These are phyloP conservation scores for Anagyrus pseudococci DNA, from an alignment of 2,888 invertebrate genomes.

Conservation along the genomic window DNA sequence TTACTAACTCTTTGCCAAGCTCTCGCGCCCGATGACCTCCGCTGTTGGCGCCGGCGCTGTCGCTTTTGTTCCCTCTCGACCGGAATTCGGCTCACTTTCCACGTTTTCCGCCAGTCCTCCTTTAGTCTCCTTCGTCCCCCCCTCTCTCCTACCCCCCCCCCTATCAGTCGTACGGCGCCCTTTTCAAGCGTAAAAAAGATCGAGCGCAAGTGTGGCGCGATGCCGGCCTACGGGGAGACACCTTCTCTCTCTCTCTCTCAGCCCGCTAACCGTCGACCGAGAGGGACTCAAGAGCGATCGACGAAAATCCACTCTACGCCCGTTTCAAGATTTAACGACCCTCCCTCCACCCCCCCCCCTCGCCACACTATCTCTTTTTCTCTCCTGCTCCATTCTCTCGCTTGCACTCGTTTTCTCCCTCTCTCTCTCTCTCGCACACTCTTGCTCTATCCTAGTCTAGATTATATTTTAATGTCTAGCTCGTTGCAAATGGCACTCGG, in stretches of 20 bases:
- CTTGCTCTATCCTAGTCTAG: no score
- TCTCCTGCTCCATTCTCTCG: background rate
- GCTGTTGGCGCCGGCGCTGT: background rate
- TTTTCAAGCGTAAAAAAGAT: no score
- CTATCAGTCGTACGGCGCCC: no score
- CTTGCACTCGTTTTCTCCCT: background rate
- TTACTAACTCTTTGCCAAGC: background rate
- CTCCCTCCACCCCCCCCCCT: background rate
- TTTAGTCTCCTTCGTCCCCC: background rate
- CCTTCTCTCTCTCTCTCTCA: background rate
- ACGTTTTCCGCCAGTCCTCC: constrained; percentile 19
- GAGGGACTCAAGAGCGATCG: constrained; percentile 23
- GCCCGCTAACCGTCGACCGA: constrained; percentile 13
- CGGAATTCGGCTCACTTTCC: constrained; percentile 38
- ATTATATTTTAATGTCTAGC: no score
- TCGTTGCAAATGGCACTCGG: constrained; percentile 23
- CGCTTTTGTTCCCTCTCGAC: constrained; percentile 35
- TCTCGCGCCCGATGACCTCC: constrained; percentile 30
- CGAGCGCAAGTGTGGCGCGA: no score
- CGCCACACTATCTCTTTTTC: background rate
- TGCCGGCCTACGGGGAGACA: no score
- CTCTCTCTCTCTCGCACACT: no score
- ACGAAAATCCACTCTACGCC: constrained; percentile 30
- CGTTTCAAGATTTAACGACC: constrained; percentile 34
- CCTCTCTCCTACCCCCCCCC: background rate